These are phyloP conservation scores for Hypocryptadius cinnamomeus DNA, from an alignment of 2,113 vertebrate genomes.

Conservation along the genomic window DNA sequence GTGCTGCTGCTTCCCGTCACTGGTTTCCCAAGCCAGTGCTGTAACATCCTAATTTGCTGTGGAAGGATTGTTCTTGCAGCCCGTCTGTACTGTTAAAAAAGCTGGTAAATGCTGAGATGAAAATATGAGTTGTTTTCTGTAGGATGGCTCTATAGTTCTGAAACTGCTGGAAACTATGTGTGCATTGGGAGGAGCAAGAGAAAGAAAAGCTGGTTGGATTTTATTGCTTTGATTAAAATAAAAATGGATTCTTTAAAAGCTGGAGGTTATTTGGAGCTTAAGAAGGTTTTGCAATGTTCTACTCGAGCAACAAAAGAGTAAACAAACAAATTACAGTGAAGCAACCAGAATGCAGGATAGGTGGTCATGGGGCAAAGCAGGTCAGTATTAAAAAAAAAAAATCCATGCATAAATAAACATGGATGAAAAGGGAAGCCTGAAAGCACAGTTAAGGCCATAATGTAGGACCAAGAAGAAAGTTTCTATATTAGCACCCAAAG, in stretches of 20 bases:
- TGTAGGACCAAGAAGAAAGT: not conserved
- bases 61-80: not conserved
- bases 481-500: not conserved
- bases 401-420: not conserved
- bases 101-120: not conserved
- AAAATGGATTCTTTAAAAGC: not conserved
- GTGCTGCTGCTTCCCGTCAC: not conserved
- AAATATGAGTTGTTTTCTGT: not conserved
- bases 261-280: not conserved
- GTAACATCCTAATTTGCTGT: not conserved
- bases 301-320: not conserved
- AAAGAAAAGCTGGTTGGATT: not conserved
- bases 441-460: not conserved
- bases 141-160: not conserved
- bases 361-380: not conserved
- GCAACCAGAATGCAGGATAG: not conserved
- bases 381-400: not conserved
- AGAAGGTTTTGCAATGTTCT: not conserved
- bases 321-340: not conserved
- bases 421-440: not conserved
- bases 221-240: slow-evolving; percentile 4
- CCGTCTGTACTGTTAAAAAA: not conserved
- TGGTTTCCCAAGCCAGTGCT: not conserved
- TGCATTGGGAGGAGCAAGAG: not conserved
- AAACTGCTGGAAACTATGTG: not conserved